Percentiles rank a stretch among this genome's conserved stretches.
These are phyloP conservation scores for Gnatocerus cornutus DNA, from an alignment of 2,888 invertebrate genomes.

Conservation along the genomic window DNA sequence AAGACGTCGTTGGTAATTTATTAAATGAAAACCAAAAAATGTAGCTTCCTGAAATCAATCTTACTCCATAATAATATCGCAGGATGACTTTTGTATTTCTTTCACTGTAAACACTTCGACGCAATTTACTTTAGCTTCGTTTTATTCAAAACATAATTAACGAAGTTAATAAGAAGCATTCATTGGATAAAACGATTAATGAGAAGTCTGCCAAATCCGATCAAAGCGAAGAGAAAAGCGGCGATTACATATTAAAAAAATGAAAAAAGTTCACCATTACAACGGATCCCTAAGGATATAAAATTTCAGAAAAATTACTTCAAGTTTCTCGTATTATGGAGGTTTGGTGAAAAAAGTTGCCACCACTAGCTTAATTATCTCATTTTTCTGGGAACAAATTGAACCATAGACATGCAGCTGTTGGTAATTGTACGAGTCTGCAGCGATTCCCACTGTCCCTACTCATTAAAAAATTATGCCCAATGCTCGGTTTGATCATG, in stretches of 20 bases:
- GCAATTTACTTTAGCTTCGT: slow-evolving; percentile 2
- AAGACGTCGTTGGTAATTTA: slow-evolving; percentile 42
- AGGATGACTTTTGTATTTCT: slow-evolving; percentile 38
- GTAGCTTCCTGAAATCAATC: slow-evolving; percentile 36
- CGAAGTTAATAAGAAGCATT: slow-evolving; percentile 21
- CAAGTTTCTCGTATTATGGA: slow-evolving; percentile 34
- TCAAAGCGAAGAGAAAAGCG: slow-evolving; percentile 9
- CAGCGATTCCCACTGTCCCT: slow-evolving; percentile 20
- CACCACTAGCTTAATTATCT: slow-evolving; percentile 33
- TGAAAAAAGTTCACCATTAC: slow-evolving; percentile 23
- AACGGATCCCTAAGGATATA: slow-evolving; percentile 24
- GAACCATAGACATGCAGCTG: slow-evolving; percentile 36
- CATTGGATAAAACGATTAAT: slow-evolving; percentile 2
- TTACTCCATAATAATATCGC: slow-evolving; percentile 25
- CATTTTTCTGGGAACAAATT: slow-evolving; percentile 35
- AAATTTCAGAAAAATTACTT: slow-evolving; percentile 39
- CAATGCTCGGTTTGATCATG: slow-evolving; percentile 29
- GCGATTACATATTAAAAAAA: slow-evolving; percentile 24
- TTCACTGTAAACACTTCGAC: slow-evolving; percentile 26
- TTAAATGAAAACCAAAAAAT: slow-evolving; percentile 39
- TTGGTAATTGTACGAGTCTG: slow-evolving; percentile 11
- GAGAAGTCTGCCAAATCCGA: slow-evolving; percentile 6
- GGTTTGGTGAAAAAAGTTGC: slow-evolving; percentile 14
- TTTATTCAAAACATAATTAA: slow-evolving; percentile 10
- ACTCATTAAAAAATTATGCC: slow-evolving; percentile 38